Percentiles rank a stretch among this genome's conserved stretches.
These are phyloP conservation scores for Apamea anceps DNA, from an alignment of 2,888 invertebrate species.

Conservation along the genomic window DNA sequence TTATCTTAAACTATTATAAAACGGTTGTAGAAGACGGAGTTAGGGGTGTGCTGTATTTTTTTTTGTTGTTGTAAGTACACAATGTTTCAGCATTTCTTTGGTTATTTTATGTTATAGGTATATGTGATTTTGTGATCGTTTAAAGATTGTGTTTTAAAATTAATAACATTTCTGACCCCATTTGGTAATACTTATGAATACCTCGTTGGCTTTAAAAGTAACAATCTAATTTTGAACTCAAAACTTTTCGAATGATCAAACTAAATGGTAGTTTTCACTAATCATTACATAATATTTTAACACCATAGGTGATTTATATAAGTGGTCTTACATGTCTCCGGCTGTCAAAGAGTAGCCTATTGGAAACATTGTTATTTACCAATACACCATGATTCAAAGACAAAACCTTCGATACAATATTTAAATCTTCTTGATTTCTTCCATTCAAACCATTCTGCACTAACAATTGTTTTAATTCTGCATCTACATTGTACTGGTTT, in stretches of 20 bases:
- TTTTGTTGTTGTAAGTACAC: slow-evolving; percentile 8
- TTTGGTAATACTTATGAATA: slow-evolving; percentile 36
- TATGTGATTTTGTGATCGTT: slow-evolving; percentile 22
- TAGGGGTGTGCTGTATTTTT: slow-evolving; percentile 28
- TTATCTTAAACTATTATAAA: slow-evolving; percentile 63
- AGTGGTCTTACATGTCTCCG: slow-evolving; percentile 80
- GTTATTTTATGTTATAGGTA: slow-evolving; percentile 53
- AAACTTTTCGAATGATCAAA: slow-evolving; percentile 22
- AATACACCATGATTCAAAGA: slow-evolving; percentile 94
- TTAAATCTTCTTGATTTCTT: slow-evolving; percentile 93
- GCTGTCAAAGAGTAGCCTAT: slow-evolving; percentile 85
- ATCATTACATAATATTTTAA: not conserved
- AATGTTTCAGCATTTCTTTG: slow-evolving; percentile 61
- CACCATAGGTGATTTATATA: slow-evolving; percentile 49
- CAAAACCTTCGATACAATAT: slow-evolving; percentile 95
- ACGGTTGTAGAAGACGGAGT: slow-evolving; percentile 36
- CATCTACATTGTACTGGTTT: slow-evolving; percentile 84
- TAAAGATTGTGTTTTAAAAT: slow-evolving; percentile 19
- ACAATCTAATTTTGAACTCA: slow-evolving; percentile 35
- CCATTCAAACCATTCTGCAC: slow-evolving; percentile 92
- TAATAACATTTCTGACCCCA: slow-evolving; percentile 18
- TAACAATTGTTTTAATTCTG: slow-evolving; percentile 92
- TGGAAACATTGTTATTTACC: slow-evolving; percentile 83
- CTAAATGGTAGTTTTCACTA: slow-evolving; percentile 41
- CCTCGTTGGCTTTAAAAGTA: slow-evolving; percentile 21